These are phyloP conservation scores for Prorops nasuta DNA, from an alignment of 1,140 invertebrate species.

Conservation along the genomic window DNA sequence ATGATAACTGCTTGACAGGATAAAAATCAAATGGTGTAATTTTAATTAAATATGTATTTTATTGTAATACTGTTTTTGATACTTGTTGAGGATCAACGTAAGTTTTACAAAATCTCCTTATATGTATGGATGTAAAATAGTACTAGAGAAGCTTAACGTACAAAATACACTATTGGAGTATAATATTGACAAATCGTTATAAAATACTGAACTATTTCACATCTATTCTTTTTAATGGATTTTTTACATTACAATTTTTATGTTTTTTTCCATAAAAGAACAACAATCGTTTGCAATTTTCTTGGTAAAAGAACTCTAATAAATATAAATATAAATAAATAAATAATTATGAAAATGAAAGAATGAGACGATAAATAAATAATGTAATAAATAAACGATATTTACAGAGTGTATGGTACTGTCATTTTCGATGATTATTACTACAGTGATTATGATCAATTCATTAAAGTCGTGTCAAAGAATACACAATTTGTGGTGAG, in stretches of 20 bases:
- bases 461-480: no score
- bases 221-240: neutral
- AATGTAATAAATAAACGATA: neutral
- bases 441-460: no score
- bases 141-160: neutral
- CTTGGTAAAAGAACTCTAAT: neutral
- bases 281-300: neutral
- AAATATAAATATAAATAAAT: neutral
- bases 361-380: neutral
- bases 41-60: neutral
- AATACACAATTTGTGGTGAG: neutral
- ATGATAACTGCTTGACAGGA: neutral
- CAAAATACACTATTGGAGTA: no score
- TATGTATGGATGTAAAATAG: neutral
- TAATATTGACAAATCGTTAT: no score
- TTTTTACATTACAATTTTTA: no score
- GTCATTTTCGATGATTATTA: no score
- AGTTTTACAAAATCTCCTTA: neutral
- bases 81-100: neutral
- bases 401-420: no score
- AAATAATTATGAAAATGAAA: neutral
- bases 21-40: neutral
- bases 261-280: no score
- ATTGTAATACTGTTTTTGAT: neutral
- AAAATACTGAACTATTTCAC: no score